These are phyloP conservation scores for Pipistrellus nathusii DNA, from an alignment of 2,797 vertebrate genomes.

Conservation along the genomic window DNA sequence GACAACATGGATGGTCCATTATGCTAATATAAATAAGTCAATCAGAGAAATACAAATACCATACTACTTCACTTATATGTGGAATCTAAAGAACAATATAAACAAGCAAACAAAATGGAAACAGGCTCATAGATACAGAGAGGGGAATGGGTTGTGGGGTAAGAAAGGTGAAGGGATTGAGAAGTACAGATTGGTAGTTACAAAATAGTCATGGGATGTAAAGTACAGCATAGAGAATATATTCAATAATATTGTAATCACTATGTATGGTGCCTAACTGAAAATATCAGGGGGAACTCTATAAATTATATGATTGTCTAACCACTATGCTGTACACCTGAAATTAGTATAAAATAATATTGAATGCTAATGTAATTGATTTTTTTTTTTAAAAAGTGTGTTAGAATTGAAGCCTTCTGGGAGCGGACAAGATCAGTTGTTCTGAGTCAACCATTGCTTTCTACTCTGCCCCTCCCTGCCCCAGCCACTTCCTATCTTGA, in stretches of 20 bases:
- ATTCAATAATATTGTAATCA: neutral
- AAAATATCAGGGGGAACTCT: neutral
- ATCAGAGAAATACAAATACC: neutral
- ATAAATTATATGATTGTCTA: neutral
- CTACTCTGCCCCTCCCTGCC: neutral
- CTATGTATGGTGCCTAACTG: neutral
- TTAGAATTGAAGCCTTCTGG: neutral
- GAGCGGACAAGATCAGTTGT: neutral
- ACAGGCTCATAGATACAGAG: neutral
- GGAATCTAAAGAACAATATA: neutral
- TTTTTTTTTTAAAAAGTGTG: neutral
- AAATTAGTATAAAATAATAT: neutral
- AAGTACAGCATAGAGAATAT: neutral
- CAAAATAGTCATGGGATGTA: neutral
- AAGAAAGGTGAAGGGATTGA: neutral
- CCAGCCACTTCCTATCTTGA: neutral
- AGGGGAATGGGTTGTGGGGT: neutral
- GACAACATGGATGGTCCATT: neutral
- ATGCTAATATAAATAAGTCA: neutral
- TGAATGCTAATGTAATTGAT: neutral
- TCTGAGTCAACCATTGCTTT: neutral
- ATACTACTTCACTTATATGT: neutral
- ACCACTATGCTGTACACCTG: neutral
- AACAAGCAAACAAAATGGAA: neutral
- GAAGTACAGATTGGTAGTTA: neutral